Base-by-base conservation (phyloP, 2,113 vertebrate genomes). In the Cathartes aura region DNA sequence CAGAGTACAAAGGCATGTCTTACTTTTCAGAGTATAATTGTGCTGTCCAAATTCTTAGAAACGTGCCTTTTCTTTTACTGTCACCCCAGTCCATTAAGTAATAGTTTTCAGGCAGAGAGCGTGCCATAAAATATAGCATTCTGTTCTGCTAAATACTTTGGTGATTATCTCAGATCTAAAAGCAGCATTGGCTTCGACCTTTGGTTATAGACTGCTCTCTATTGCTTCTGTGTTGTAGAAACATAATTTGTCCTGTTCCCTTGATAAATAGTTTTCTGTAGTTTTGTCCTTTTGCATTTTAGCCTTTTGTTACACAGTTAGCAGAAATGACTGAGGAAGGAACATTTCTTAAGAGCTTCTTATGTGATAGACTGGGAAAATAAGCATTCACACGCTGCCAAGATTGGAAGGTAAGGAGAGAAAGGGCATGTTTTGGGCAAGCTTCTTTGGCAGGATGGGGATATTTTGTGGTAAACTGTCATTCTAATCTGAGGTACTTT, bases 341-440 rank as follows among this genome's bases (percentile, higher is more conserved):
- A 91, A 87, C 23, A 52, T 82, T 82, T 88, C 78, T 87, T 66
- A 58, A 74, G 42, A 79, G 19, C n/a, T 81, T 78, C n/a, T 80
- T 87, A 43, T n/a, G 32, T 20, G 78, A 89, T 43, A 91, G 56
- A 82, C 38, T 15, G 48, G 60, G 73, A 93, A 93, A 90, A 91
- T 16, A 60, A 80, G 53, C 36, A 19, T 72, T 96, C 10, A 8
- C 14, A 34, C 0, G 0, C 36, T 88, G 96, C 53, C 82, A 79
- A 30, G 58, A 21, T 6, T 55, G 70, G 58, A 92, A 96, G 48
- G 82, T 90, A 88, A 93, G 45, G 82, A 86, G 82, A 95, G 75
- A 97, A 96, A 96, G 85, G 82, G 90, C 88, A 94, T 89, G 89
- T 89, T 96, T 93, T 84, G 87, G 89, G 89, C 78, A 95, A 91